Base-by-base conservation (phyloP, 2,888 invertebrate genomes). In the Nezara viridula region DNA sequence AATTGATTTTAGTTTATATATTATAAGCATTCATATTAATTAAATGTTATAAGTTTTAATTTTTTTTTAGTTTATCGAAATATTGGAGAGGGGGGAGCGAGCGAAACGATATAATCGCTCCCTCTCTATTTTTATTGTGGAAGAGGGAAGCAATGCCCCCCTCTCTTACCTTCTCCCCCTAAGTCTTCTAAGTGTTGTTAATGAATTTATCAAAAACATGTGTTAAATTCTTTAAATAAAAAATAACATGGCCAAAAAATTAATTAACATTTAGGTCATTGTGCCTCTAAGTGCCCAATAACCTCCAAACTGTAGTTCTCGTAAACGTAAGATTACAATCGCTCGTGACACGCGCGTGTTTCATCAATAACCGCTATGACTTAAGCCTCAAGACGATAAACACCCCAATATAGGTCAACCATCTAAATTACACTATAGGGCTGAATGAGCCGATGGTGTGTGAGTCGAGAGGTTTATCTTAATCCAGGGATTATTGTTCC, bases 271-370 rank as follows among this genome's bases (percentile, higher is more conserved):
- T 32, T 32, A 32, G 60, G 60, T 60, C 60, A 60, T 27, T 60
- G 2, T 9, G 24, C 9, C n/a, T 55, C 3, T 24, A 27, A 60
- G 6, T 12, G 32, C 14, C 32, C 4, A 32, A 6, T 37, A 37
- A 32, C 5, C 66, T 6, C 60, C 7, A 19, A 66, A 19, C 16
- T 37, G 0, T 37, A 37, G 32, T 32, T 66, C 66, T 19, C 32
- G 32, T 66, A 66, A 66, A 66, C 66, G 66, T 19, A 66, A 66
- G 66, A 66, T 66, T 7, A 7, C 10, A 19, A 66, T 66, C 66
- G 32, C 32, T 6, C 66, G 66, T 66, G 66, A 66, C 66, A 66
- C 32, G 66, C 66, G 66, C 66, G 66, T 66, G 66, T 19, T 66
- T 27, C 66, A 66, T 66, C 66, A 66, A 66, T 66, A 66, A 32